phyloP scores from a whole-genome alignment of 2,113 vertebrate species.

The Thalassoma bifasciatum region DNA sequence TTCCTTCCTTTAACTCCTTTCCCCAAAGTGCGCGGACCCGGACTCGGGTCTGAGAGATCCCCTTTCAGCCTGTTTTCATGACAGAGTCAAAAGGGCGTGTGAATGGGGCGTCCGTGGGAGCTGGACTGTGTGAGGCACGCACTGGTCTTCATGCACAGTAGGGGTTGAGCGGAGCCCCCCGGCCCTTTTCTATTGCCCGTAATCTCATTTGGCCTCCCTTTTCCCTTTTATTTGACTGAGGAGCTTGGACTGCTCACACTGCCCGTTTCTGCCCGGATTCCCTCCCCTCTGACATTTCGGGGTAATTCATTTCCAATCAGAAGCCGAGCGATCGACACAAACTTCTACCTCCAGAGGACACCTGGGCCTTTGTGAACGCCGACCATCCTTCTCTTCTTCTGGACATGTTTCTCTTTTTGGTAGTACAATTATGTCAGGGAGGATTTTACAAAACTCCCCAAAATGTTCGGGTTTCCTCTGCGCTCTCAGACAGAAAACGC shows the following conservation, averaged over 20 bases:
- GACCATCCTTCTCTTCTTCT: too few relatives aligned
- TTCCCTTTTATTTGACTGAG: slow-evolving; percentile 86
- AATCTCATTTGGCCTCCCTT: slow-evolving; percentile 92
- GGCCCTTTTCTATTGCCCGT: slow-evolving; percentile 90
- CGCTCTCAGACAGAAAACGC: too few relatives aligned
- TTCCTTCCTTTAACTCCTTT: slow-evolving; percentile 44
- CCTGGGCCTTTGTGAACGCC: slow-evolving; percentile 55
- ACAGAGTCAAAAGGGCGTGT: slow-evolving; percentile 98
- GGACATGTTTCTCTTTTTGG: too few relatives aligned
- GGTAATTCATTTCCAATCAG: slow-evolving; percentile 79
- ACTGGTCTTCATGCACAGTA: slow-evolving; percentile 93
- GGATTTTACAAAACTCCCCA: too few relatives aligned
- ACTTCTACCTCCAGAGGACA: slow-evolving; percentile 59
- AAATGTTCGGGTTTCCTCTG: too few relatives aligned
- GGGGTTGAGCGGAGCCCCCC: slow-evolving; percentile 93
- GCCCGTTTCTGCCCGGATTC: slow-evolving; percentile 74
- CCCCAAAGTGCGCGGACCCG: slow-evolving; percentile 67
- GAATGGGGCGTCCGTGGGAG: slow-evolving; percentile 94
- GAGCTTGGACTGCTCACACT: slow-evolving; percentile 83
- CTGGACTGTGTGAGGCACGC: slow-evolving; percentile 85
- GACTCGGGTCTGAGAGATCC: slow-evolving; percentile 80
- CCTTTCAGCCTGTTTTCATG: slow-evolving; percentile 87
- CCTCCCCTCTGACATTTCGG: slow-evolving; percentile 78
- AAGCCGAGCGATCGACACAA: slow-evolving; percentile 52
- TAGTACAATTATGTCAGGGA: too few relatives aligned